Base-by-base conservation (phyloP, 2,888 invertebrate genomes). In the Caenorhabditis plicata region DNA sequence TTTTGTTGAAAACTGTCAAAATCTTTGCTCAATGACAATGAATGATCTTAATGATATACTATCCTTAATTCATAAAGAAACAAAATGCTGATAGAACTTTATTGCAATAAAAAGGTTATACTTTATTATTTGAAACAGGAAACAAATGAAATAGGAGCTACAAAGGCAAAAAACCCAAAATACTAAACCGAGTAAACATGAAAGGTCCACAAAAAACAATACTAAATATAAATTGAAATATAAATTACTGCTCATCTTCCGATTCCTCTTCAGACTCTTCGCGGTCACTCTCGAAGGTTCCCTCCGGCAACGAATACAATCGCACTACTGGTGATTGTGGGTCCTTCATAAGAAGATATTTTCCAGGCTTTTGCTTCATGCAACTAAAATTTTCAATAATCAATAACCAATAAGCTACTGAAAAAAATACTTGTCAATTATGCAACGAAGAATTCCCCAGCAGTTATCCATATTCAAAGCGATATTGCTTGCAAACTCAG, bases 401-500 rank as follows among this genome's bases (percentile, higher is more conserved):
- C 25, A 40, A 40, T 23, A 42, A 29, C 15, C 3, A 45, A 40
- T 7, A 31, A 25, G 4, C 9, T 33, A 11, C 13, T 15, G 3
- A 17, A 36, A 5, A 38, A 44, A 20, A 29, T 48, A 71, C 72
- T 64, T 68, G 41, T 98, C 96, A 73, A 98, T 89, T 79, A 98
- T 92, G 83, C 94, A 96, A 15, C 96, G 87, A 60, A 99, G 85
- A 55, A 98, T 91, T 45, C 80, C 98, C 98, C 98, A 98, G 2
- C 92, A 94, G 84, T 98, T 98, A 83, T 98, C 98, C 94, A 98
- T 93, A 81, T 93, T 95, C 78, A 98, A 85, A 84, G 94, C 95
- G 81, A 98, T 98, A 84, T 98, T 96, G 8, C 91, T 91, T 11
- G 96, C 96, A 83, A 98, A 98, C 85, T 98, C 96, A 81, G 89